These are phyloP conservation scores for Chromoteleia sp. DNA, from an alignment of 2,888 invertebrate genomes.

Conservation along the genomic window DNA sequence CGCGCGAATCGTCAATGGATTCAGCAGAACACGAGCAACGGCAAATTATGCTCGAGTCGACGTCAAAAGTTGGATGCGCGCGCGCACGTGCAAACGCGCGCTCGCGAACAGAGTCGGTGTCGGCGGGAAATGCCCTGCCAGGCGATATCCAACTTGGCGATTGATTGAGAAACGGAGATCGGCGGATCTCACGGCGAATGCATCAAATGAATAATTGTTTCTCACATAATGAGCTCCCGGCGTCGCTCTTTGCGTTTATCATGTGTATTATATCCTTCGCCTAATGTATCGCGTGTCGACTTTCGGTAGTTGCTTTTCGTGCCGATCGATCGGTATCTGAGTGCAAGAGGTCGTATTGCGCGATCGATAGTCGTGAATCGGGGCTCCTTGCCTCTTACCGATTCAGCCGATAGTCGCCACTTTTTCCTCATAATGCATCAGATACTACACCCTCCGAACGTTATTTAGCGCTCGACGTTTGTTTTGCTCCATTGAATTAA, in stretches of 20 bases:
- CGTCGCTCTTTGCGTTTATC: slow-evolving; percentile 50
- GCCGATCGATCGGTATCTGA: slow-evolving; percentile 67
- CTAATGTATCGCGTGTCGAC: slow-evolving; percentile 70
- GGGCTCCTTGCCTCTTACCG: slow-evolving; percentile 61
- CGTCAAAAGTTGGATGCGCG: slow-evolving; percentile 19
- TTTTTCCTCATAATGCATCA: slow-evolving; percentile 61
- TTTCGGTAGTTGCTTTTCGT: slow-evolving; percentile 70
- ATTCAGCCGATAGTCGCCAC: slow-evolving; percentile 51
- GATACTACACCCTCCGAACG: slow-evolving; percentile 58
- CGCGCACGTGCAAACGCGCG: neutral
- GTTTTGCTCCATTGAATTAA: slow-evolving; percentile 62
- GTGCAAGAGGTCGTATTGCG: slow-evolving; percentile 69
- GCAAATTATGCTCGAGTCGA: neutral
- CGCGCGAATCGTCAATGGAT: slow-evolving; percentile 4
- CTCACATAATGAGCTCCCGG: slow-evolving; percentile 57
- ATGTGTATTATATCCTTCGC: slow-evolving; percentile 62
- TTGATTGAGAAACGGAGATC: slow-evolving; percentile 47
- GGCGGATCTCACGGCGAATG: slow-evolving; percentile 26
- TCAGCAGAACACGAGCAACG: slow-evolving; percentile 4
- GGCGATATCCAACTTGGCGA: slow-evolving; percentile 15
- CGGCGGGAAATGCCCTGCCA: neutral
- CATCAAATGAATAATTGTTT: slow-evolving; percentile 63
- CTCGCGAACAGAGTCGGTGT: too few species aligned
- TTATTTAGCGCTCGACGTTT: slow-evolving; percentile 56
- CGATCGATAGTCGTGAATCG: slow-evolving; percentile 70